Evolutionary conservation across 2,113 vertebrate species (phyloP).

Genomic region (Casuarius casuarius): DNA sequence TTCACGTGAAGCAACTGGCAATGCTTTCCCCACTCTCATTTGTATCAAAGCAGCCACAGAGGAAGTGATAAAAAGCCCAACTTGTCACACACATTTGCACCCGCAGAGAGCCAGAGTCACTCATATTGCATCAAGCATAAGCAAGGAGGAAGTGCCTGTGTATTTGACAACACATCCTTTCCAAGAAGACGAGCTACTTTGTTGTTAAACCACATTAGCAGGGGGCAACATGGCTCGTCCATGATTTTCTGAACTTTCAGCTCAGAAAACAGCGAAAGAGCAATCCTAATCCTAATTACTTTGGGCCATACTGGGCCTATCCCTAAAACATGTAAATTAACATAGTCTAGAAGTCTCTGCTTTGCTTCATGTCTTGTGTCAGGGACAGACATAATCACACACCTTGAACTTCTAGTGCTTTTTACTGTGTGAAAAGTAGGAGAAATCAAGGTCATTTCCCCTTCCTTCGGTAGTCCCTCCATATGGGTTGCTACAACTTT

Average conservation of each 20-base stretch:
- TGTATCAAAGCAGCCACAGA: background rate
- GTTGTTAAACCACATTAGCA: background rate
- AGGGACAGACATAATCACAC: background rate
- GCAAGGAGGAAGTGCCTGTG: background rate
- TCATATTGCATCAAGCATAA: background rate
- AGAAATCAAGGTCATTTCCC: background rate
- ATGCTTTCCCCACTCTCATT: background rate
- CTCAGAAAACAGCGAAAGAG: background rate
- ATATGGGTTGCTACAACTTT: background rate
- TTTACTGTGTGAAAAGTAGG: background rate
- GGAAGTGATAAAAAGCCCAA: background rate
- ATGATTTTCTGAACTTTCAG: background rate
- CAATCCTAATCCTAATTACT: background rate
- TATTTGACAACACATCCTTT: background rate
- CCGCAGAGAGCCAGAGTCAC: background rate
- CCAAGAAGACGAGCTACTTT: background rate
- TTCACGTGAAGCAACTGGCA: background rate
- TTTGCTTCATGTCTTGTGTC: background rate
- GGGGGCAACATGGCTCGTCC: background rate
- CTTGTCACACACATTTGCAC: background rate
- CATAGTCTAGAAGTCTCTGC: too few species aligned
- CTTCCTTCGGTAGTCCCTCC: background rate
- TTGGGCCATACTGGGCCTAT: background rate
- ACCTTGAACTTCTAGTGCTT: background rate
- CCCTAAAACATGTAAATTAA: background rate